Evolutionary conservation across 2,113 vertebrate species (phyloP).

Genomic region (Notechis scutatus): DNA sequence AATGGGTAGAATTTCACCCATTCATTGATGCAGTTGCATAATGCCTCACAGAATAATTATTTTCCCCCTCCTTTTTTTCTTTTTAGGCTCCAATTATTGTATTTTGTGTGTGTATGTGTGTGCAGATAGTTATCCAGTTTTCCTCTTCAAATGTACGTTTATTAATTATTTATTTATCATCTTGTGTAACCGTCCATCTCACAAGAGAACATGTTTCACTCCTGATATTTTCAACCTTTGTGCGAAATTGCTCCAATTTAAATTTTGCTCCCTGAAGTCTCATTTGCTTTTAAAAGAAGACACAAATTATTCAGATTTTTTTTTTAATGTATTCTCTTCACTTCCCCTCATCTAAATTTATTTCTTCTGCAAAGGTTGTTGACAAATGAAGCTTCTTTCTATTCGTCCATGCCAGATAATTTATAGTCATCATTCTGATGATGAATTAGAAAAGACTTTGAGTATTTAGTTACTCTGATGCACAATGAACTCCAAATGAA

Average conservation of each 20-base stretch:
- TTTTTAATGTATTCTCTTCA: not conserved
- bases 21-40: not conserved
- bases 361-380: not conserved
- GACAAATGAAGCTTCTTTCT: constrained; percentile 4
- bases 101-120: not conserved
- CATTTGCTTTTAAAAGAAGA: constrained; percentile 24
- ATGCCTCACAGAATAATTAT: not conserved
- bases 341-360: not conserved
- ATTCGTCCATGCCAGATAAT: not conserved
- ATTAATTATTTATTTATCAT: not conserved
- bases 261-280: constrained; percentile 39
- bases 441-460: not conserved
- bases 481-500: no score
- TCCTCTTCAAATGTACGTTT: not conserved
- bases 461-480: not conserved
- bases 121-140: not conserved
- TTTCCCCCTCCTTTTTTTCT: constrained; percentile 1
- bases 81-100: not conserved
- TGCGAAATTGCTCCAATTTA: constrained; percentile 39
- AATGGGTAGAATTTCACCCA: not conserved
- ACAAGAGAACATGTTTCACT: not conserved
- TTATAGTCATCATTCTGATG: not conserved
- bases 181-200: not conserved
- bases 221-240: constrained; percentile 46
- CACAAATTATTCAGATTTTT: constrained; percentile 27